Percentiles rank a stretch among this genome's conserved stretches.
Conservation (phyloP, 2,797 vertebrate species). For the Thripadectes ignobilis region DNA sequence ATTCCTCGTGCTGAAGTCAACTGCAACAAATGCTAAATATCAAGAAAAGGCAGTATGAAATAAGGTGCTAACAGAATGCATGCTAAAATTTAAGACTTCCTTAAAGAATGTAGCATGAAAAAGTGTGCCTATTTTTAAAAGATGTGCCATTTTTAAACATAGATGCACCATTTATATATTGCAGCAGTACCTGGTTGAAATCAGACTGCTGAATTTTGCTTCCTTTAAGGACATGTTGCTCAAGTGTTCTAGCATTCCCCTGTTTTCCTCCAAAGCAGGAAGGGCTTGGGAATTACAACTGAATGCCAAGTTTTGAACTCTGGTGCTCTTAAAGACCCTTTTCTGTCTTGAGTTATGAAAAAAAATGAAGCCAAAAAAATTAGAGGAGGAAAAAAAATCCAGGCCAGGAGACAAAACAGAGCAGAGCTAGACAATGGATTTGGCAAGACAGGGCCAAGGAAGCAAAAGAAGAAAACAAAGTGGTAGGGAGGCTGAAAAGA, state of each 20-base stretch:
- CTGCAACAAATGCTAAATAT: not conserved
- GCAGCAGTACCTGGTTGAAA: not conserved
- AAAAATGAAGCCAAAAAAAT: not conserved
- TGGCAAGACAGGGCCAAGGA: not conserved
- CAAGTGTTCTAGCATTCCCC: not conserved
- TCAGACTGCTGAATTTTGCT: not conserved
- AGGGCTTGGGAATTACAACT: not conserved
- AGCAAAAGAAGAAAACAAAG: not conserved
- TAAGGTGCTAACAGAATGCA: not conserved
- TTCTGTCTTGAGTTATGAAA: not conserved
- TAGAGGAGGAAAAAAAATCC: not conserved
- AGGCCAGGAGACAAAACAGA: not conserved
- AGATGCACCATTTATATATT: not conserved
- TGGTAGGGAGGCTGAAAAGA: not conserved
- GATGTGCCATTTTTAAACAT: too few relatives aligned
- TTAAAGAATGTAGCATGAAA: not conserved
- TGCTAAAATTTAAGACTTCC: not conserved
- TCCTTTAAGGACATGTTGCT: not conserved
- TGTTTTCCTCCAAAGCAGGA: constrained; percentile 2
- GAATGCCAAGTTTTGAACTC: constrained; percentile 7
- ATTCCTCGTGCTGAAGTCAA: not conserved
- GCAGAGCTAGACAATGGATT: not conserved
- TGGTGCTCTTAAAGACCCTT: not conserved
- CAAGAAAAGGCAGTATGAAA: not conserved
- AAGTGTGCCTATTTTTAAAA: not conserved